These are phyloP conservation scores for Pseudochaenichthys georgianus DNA, from an alignment of 2,797 vertebrate genomes.

Conservation along the genomic window DNA sequence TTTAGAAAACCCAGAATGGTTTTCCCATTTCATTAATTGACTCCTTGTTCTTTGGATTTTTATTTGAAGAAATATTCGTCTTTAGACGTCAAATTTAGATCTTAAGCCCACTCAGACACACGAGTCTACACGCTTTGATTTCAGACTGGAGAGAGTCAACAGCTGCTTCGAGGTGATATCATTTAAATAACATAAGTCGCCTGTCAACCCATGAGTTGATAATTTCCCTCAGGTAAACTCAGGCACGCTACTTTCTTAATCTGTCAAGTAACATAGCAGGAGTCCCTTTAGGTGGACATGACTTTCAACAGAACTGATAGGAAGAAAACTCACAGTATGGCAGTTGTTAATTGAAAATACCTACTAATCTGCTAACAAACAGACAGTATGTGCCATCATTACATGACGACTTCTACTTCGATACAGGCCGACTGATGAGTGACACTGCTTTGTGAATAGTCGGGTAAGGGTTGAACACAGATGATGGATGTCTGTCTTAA, in stretches of 20 bases:
- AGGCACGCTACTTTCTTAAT: conserved; percentile 65
- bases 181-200: conserved; percentile 69
- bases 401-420: background rate
- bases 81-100: conserved; percentile 30
- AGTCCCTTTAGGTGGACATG: conserved; percentile 17
- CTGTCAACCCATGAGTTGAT: conserved; percentile 73
- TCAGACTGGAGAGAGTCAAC: conserved; percentile 58
- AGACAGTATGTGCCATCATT: background rate
- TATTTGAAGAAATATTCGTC: conserved; percentile 29
- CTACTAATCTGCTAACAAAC: conserved; percentile 16
- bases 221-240: conserved; percentile 78
- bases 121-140: conserved; percentile 33
- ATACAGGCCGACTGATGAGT: background rate
- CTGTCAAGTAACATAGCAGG: conserved; percentile 61
- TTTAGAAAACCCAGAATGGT: background rate
- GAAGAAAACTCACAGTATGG: conserved; percentile 40
- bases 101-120: conserved; percentile 24
- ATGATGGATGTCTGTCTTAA: background rate
- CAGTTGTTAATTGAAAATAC: conserved; percentile 52
- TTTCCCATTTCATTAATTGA: conserved; percentile 19
- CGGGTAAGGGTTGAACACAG: background rate
- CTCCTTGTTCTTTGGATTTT: conserved; percentile 6
- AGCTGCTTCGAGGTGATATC: conserved; percentile 77
- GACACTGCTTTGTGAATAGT: background rate
- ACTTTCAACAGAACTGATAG: conserved; percentile 47